Conservation (phyloP, 2,113 vertebrate genomes). For the Phainopepla nitens region DNA sequence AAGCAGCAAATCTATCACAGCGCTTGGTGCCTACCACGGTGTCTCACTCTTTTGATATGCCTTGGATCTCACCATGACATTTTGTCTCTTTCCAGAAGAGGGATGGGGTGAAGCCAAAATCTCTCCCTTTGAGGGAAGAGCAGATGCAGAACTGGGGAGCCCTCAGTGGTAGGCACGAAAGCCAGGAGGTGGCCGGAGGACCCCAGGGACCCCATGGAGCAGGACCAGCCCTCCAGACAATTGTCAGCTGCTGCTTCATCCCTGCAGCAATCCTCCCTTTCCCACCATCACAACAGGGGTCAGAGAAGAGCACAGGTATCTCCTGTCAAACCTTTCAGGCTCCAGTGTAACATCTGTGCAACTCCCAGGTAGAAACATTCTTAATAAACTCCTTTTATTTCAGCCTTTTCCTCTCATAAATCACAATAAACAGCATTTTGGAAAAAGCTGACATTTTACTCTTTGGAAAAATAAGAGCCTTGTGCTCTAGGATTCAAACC, state of each 20-base stretch:
- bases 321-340: neutral
- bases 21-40: neutral
- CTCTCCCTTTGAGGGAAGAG: neutral
- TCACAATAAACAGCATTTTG: neutral
- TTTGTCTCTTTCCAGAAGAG: neutral
- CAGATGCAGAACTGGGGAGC: neutral
- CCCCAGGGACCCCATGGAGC: accelerated
- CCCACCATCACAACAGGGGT: neutral
- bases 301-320: neutral
- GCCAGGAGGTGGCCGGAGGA: neutral
- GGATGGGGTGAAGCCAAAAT: neutral
- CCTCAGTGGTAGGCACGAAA: accelerated
- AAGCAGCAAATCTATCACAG: neutral
- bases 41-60: neutral
- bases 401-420: accelerated
- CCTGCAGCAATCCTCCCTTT: neutral
- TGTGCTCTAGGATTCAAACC: neutral
- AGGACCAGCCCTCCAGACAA: neutral
- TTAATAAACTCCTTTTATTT: neutral
- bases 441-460: neutral
- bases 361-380: neutral
- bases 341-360: too few species aligned
- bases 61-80: neutral
- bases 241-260: neutral
- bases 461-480: neutral